phyloP scores from a whole-genome alignment of 2,888 invertebrate species.

The Phengaris arion region DNA sequence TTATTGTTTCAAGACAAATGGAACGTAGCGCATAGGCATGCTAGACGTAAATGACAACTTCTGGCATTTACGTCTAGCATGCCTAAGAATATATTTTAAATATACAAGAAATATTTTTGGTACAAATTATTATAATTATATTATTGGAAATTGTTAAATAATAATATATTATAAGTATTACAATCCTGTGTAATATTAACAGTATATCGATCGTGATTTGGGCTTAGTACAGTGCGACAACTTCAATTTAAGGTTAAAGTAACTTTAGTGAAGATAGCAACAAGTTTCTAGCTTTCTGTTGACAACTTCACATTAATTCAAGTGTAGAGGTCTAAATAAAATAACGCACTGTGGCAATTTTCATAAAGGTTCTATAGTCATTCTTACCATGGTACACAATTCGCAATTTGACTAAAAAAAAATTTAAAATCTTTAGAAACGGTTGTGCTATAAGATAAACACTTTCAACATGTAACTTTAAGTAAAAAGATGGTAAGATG shows the following conservation, averaged over 20 bases:
- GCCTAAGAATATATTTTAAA: not conserved
- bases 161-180: not conserved
- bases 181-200: slow-evolving; percentile 1
- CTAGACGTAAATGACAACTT: not conserved
- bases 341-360: slow-evolving; percentile 1
- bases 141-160: slow-evolving; percentile 26
- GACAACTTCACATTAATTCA: not conserved
- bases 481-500: no score
- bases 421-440: not conserved
- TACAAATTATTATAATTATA: slow-evolving; percentile 25
- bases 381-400: not conserved
- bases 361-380: not conserved
- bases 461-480: not conserved
- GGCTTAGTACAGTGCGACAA: slow-evolving; percentile 1
- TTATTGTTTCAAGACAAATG: slow-evolving; percentile 34
- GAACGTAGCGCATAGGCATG: slow-evolving; percentile 2
- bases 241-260: not conserved
- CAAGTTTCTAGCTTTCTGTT: not conserved
- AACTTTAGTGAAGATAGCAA: slow-evolving; percentile 5
- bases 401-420: not conserved
- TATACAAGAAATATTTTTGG: slow-evolving; percentile 21
- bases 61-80: not conserved
- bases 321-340: not conserved
- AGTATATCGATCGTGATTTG: not conserved
- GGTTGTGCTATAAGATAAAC: not conserved